These are phyloP conservation scores for Percopsis omiscomaycus DNA, from an alignment of 2,797 vertebrate species.

Conservation along the genomic window DNA sequence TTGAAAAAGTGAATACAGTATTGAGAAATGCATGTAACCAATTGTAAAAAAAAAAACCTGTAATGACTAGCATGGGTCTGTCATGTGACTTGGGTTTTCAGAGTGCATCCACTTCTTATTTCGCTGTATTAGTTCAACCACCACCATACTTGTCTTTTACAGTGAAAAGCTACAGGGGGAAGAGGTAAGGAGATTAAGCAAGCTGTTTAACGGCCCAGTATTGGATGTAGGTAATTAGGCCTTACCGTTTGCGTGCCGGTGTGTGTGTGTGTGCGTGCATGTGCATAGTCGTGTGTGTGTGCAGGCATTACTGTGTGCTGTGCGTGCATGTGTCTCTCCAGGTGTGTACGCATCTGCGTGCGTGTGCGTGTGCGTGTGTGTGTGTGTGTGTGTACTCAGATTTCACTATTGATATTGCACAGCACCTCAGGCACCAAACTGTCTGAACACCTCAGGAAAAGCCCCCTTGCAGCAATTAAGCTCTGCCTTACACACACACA, in stretches of 20 bases:
- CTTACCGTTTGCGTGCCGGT: neutral
- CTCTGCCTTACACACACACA: slow-evolving; percentile 63
- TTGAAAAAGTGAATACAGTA: too few species aligned
- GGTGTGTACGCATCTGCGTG: neutral
- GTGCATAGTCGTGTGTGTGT: slow-evolving; percentile 1
- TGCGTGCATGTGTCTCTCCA: neutral
- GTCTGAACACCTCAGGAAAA: slow-evolving; percentile 82
- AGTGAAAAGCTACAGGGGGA: neutral
- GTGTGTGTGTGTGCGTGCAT: neutral
- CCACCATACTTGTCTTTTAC: neutral
- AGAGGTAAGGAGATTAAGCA: neutral
- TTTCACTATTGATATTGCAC: slow-evolving; percentile 75
- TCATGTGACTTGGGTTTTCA: neutral
- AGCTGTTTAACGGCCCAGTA: neutral
- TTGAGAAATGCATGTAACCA: too few species aligned
- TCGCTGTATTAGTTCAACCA: neutral
- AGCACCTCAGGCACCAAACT: slow-evolving; percentile 81
- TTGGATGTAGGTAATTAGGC: neutral
- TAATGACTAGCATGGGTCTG: neutral
- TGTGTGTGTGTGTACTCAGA: slow-evolving; percentile 32
- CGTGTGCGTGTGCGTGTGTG: slow-evolving; percentile 7
- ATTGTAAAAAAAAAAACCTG: too few species aligned
- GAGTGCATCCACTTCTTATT: neutral
- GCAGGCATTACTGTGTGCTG: slow-evolving; percentile 4
- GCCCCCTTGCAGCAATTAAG: slow-evolving; percentile 77